These are phyloP conservation scores for Drosophila bocki DNA, from an alignment of 1,140 invertebrate genomes.

Conservation along the genomic window DNA sequence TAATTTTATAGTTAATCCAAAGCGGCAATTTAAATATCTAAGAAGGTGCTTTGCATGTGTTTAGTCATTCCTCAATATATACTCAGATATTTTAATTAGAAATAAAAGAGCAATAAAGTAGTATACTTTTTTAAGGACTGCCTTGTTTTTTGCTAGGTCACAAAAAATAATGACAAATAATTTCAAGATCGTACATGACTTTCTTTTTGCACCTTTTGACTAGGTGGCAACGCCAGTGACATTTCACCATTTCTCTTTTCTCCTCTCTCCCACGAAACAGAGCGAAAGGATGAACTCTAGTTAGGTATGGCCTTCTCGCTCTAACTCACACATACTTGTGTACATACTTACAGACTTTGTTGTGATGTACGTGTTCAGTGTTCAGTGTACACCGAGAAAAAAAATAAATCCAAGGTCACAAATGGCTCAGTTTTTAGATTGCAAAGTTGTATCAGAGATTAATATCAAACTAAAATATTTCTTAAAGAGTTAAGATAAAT, in stretches of 20 bases:
- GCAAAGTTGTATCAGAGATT: too few relatives aligned
- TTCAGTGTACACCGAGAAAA: neutral
- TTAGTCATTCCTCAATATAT: neutral
- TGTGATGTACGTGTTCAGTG: constrained; percentile 1
- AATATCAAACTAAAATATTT: too few relatives aligned
- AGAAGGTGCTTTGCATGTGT: constrained; percentile 1
- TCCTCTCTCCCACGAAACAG: neutral
- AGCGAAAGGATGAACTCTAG: neutral
- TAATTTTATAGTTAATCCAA: neutral
- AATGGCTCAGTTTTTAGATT: too few relatives aligned
- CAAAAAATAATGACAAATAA: neutral
- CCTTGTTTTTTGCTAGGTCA: neutral
- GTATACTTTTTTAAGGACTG: neutral
- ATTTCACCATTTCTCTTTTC: neutral
- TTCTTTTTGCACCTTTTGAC: neutral
- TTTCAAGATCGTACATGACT: neutral
- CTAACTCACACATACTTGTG: neutral
- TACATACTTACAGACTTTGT: neutral
- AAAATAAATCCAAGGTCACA: neutral
- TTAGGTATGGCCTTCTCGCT: neutral
- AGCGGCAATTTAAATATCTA: neutral
- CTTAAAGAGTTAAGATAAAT: too few relatives aligned
- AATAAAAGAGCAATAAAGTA: neutral
- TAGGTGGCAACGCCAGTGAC: neutral
- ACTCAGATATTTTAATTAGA: neutral